Conservation (phyloP, 2,797 vertebrate species). For the Cryptoblepharus egeriae region DNA sequence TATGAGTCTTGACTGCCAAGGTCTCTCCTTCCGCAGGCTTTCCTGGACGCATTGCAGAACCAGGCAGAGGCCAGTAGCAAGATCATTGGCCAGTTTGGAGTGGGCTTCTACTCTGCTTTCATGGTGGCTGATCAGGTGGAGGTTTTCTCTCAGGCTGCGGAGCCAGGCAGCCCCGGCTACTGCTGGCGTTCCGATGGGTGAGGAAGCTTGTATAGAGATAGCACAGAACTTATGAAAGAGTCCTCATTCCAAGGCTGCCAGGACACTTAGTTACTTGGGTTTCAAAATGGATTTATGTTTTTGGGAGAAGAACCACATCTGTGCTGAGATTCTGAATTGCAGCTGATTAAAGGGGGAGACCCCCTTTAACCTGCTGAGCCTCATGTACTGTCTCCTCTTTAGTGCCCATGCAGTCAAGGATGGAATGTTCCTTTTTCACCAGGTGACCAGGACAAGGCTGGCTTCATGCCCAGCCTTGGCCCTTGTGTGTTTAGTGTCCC, state of each 20-base stretch:
- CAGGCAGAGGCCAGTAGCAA: constrained; percentile 89
- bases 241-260: too few species aligned
- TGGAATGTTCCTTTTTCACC: not conserved
- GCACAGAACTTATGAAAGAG: too few species aligned
- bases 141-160: constrained; percentile 86
- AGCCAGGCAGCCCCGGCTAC: constrained; percentile 80
- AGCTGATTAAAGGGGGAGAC: not conserved
- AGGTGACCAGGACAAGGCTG: not conserved
- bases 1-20: too few species aligned
- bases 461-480: too few species aligned
- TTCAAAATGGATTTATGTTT: too few species aligned
- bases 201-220: constrained; percentile 22
- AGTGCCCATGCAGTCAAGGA: not conserved
- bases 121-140: constrained; percentile 95
- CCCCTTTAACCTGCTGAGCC: too few species aligned
- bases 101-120: constrained; percentile 97
- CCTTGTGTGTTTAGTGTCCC: too few species aligned
- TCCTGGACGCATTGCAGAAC: constrained; percentile 90
- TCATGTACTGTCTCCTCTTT: not conserved
- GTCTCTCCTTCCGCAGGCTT: constrained; percentile 78
- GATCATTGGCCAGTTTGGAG: constrained; percentile 98
- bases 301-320: not conserved
- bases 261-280: too few species aligned
- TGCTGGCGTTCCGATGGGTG: constrained; percentile 97
- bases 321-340: not conserved